These are phyloP conservation scores for Lacerta bilineata DNA, from an alignment of 2,797 vertebrate species.

Conservation along the genomic window DNA sequence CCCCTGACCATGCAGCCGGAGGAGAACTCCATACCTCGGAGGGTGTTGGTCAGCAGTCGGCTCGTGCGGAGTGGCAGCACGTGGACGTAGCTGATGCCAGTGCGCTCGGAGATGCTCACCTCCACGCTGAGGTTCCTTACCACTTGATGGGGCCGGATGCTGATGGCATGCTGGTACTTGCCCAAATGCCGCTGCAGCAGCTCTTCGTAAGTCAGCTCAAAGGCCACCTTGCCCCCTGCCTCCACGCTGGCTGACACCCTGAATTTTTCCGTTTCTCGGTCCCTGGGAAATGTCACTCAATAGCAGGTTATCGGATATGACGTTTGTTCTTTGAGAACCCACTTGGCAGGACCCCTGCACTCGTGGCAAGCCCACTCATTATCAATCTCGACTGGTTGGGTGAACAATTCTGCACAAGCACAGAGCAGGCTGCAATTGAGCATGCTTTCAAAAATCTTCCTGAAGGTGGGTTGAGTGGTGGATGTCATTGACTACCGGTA, in stretches of 20 bases:
- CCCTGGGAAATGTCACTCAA: conserved; percentile 69
- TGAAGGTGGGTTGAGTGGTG: too few species aligned
- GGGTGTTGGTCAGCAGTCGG: conserved; percentile 76
- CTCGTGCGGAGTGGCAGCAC: conserved; percentile 83
- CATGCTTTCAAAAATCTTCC: not conserved
- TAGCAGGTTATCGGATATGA: too few species aligned
- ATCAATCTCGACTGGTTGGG: not conserved
- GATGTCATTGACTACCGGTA: not conserved
- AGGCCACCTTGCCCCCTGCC: conserved; percentile 79
- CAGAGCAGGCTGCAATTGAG: not conserved
- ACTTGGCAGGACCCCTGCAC: not conserved
- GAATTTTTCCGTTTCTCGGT: conserved; percentile 88
- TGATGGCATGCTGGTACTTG: conserved; percentile 84
- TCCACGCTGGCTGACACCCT: conserved; percentile 85
- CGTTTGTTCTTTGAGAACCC: not conserved
- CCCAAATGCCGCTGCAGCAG: conserved; percentile 83
- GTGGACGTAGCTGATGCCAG: conserved; percentile 83
- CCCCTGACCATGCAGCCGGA: too few species aligned
- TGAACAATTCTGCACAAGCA: not conserved
- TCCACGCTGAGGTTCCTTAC: conserved; percentile 86
- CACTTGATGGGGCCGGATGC: conserved; percentile 81
- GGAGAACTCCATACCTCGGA: conserved; percentile 74
- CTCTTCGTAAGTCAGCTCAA: conserved; percentile 86
- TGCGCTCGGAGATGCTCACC: conserved; percentile 83
- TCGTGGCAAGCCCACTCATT: not conserved